Evolutionary conservation across 2,888 invertebrate genomes (phyloP).

Genomic region (Aspidiotus destructor): DNA sequence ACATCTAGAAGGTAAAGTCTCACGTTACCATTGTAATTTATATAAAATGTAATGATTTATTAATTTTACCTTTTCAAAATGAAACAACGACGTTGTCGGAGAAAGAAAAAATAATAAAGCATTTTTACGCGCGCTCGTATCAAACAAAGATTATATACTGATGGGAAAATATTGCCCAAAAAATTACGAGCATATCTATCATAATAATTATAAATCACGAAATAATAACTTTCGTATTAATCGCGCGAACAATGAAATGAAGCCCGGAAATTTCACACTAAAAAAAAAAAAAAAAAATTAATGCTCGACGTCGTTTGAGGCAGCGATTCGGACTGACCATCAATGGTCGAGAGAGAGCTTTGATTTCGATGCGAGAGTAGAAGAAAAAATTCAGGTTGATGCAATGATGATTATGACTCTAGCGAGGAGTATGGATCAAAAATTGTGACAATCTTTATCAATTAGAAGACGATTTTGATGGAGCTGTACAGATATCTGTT

Average conservation of each 20-base stretch:
- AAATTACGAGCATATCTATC: neutral
- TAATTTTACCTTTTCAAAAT: neutral
- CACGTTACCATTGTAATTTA: neutral
- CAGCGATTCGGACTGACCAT: too few relatives aligned
- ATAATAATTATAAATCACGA: conserved; percentile 4
- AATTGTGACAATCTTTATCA: too few relatives aligned
- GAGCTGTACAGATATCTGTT: too few relatives aligned
- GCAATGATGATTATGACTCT: too few relatives aligned
- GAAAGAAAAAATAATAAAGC: neutral
- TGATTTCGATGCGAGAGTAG: too few relatives aligned
- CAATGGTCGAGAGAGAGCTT: too few relatives aligned
- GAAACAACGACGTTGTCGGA: too few relatives aligned
- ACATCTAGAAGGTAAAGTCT: neutral
- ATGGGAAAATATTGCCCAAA: neutral
- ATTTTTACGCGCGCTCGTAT: neutral
- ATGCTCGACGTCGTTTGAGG: too few relatives aligned
- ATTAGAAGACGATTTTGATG: too few relatives aligned
- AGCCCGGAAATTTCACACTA: neutral
- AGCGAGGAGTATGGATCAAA: too few relatives aligned
- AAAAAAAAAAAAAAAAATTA: neutral
- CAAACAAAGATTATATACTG: neutral
- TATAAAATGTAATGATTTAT: neutral
- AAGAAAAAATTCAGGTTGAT: too few relatives aligned
- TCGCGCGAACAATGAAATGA: neutral
- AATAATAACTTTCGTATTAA: neutral